A percentile compares a stretch with the other conserved stretches of the same genome.
Evolutionary conservation across 1,140 invertebrate species (phyloP).

Genomic region (Trichonephila inaurata): DNA sequence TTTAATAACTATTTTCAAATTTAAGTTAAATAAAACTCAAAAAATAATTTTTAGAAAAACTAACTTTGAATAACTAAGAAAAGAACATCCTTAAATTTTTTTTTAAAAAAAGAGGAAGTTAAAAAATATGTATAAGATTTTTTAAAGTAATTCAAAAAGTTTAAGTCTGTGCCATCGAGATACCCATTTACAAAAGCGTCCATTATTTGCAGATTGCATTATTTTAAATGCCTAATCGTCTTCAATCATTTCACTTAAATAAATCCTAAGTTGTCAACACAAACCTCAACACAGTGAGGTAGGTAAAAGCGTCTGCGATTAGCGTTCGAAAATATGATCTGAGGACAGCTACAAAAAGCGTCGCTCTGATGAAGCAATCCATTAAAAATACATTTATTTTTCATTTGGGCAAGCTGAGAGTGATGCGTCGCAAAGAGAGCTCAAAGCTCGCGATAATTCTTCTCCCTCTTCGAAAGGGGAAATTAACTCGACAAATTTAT

Average conservation of each 20-base stretch:
- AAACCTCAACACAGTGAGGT: not conserved
- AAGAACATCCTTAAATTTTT: no score
- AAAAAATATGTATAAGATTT: no score
- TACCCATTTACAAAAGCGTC: not conserved
- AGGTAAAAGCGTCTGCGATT: not conserved
- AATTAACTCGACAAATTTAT: conserved; percentile 60
- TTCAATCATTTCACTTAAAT: not conserved
- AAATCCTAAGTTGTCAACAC: not conserved
- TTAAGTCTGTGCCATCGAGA: no score
- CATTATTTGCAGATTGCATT: not conserved
- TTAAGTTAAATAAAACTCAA: no score
- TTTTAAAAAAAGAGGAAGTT: no score
- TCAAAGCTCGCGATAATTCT: conserved; percentile 56
- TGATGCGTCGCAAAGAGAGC: not conserved
- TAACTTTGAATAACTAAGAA: no score
- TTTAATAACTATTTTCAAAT: no score
- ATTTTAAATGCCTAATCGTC: not conserved
- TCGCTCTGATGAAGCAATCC: conserved; percentile 32
- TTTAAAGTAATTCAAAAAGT: no score
- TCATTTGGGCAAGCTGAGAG: conserved; percentile 30
- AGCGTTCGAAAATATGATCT: not conserved
- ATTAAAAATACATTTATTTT: conserved; percentile 74
- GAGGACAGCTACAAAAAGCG: not conserved
- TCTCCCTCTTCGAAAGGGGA: conserved; percentile 47
- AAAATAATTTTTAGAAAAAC: no score